phyloP scores from a whole-genome alignment of 2,797 vertebrate species.

The Myoxocephalus aenaeus region DNA sequence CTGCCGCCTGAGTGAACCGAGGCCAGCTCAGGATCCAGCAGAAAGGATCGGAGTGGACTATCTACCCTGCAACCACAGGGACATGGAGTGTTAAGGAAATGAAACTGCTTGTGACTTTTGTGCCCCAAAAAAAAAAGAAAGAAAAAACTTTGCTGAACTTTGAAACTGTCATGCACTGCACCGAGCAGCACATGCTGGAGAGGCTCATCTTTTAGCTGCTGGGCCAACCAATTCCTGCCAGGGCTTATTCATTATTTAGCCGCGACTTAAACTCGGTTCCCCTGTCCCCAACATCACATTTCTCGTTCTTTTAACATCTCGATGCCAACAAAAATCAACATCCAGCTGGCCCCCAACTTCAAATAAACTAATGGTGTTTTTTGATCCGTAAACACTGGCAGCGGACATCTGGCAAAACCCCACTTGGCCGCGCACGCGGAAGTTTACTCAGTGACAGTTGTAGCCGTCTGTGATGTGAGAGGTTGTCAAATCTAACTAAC shows the following conservation, averaged over 20 bases:
- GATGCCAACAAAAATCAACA: constrained; percentile 52
- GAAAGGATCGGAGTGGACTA: constrained; percentile 40
- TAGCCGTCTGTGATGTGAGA: constrained; percentile 30
- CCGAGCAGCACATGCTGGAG: background rate
- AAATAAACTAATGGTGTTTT: constrained; percentile 71
- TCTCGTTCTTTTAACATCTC: constrained; percentile 56
- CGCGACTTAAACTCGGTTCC: constrained; percentile 42
- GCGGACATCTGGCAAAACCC: constrained; percentile 67
- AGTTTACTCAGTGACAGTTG: constrained; percentile 52
- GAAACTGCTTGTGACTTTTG: constrained; percentile 7
- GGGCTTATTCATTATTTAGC: constrained; percentile 57
- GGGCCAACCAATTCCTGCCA: constrained; percentile 14
- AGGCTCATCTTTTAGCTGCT: constrained; percentile 45
- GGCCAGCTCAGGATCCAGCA: constrained; percentile 32
- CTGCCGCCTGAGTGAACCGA: constrained; percentile 43
- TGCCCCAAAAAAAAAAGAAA: background rate
- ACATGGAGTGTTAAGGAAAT: constrained; percentile 16
- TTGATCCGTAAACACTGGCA: constrained; percentile 61
- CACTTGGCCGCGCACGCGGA: constrained; percentile 54
- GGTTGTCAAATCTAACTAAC: constrained; percentile 22
- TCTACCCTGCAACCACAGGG: constrained; percentile 22
- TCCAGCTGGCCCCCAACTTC: constrained; percentile 65
- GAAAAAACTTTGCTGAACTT: constrained; percentile 23
- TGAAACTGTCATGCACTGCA: constrained; percentile 11
- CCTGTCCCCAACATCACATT: constrained; percentile 44